A percentile compares a stretch with the other conserved stretches of the same genome.
phyloP scores from a whole-genome alignment of 1,140 invertebrate genomes.

The Luehdorfia chinensis region DNA sequence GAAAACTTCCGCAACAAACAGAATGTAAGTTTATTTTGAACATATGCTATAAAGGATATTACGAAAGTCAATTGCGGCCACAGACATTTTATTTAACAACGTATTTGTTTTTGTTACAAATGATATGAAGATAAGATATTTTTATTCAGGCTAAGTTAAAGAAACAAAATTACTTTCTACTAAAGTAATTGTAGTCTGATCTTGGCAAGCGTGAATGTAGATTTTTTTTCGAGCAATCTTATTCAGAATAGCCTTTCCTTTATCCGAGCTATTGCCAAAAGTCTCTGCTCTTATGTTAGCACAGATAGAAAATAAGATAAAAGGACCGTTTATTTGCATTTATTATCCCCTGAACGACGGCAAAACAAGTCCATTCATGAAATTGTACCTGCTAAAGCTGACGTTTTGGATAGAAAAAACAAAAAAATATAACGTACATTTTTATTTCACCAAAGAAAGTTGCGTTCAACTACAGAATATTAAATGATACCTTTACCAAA shows the following conservation, averaged over 20 bases:
- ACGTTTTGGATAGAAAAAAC: neutral
- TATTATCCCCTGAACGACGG: conserved; percentile 4
- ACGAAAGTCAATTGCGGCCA: too few species aligned
- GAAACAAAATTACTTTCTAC: too few species aligned
- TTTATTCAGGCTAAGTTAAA: too few species aligned
- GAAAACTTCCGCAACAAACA: too few species aligned
- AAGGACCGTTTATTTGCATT: conserved; percentile 8
- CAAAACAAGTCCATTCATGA: conserved; percentile 14
- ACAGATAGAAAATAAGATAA: conserved; percentile 14
- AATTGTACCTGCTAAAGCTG: conserved; percentile 6
- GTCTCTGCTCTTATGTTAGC: neutral
- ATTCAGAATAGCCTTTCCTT: conserved; percentile 1
- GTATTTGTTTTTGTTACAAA: too few species aligned
- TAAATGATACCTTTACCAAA: conserved; percentile 2
- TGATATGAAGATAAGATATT: too few species aligned
- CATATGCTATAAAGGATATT: too few species aligned
- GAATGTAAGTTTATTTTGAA: too few species aligned
- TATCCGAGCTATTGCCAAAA: conserved; percentile 4
- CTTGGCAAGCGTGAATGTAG: too few species aligned
- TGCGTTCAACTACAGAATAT: neutral
- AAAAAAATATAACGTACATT: conserved; percentile 5
- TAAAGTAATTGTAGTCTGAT: too few species aligned
- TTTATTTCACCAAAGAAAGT: neutral
- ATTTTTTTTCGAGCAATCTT: neutral
- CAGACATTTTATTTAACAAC: too few species aligned